Evolutionary conservation across 2,888 invertebrate genomes (phyloP).

Genomic region (Drosophila histrio): DNA sequence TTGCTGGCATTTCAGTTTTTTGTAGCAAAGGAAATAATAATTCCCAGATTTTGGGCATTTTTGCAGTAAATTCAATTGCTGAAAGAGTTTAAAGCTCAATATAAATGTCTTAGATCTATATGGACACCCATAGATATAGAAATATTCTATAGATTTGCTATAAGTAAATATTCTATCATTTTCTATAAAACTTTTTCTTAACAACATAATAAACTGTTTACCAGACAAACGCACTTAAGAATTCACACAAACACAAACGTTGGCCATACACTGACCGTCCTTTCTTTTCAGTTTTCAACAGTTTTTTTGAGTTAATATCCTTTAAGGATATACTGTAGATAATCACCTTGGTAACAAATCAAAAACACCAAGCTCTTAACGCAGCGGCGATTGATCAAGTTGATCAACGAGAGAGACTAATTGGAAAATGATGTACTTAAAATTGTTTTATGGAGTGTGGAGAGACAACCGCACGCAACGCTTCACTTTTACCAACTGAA

Average conservation of each 20-base stretch:
- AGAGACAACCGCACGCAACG: constrained; percentile 82
- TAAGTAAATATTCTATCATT: no score
- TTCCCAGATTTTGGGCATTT: no score
- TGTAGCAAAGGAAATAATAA: no score
- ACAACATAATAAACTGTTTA: no score
- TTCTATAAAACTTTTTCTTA: no score
- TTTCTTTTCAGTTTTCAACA: constrained; percentile 1
- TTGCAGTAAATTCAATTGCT: neutral
- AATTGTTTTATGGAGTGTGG: constrained; percentile 30
- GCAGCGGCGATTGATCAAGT: constrained; percentile 20
- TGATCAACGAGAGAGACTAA: constrained; percentile 27
- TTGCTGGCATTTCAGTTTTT: no score
- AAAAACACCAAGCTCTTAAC: constrained; percentile 27
- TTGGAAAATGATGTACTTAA: constrained; percentile 15
- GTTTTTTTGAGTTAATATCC: constrained; percentile 33
- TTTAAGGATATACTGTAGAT: constrained; percentile 39
- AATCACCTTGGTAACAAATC: constrained; percentile 42
- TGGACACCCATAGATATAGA: neutral
- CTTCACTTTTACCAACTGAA: constrained; percentile 84
- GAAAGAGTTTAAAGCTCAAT: neutral
- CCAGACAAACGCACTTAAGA: constrained; percentile 1
- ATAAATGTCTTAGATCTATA: neutral
- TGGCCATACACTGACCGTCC: neutral
- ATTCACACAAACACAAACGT: constrained; percentile 34
- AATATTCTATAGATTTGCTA: neutral